Percentiles rank a stretch among this genome's conserved stretches.
Evolutionary conservation across 2,797 vertebrate genomes (phyloP).

Genomic region (Gallirallus australis): DNA sequence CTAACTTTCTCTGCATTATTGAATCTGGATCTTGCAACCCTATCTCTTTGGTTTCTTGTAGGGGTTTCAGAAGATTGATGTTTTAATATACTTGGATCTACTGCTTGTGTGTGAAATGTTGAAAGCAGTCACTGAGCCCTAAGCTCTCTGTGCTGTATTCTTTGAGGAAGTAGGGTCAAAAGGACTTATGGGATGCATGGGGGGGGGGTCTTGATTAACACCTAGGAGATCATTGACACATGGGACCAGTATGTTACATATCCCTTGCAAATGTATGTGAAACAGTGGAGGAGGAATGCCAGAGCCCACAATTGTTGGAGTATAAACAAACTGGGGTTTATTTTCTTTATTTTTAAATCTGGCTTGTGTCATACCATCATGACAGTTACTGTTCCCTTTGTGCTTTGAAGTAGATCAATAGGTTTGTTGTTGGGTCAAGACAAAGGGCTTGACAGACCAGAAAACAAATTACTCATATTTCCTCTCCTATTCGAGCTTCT

Average conservation of each 20-base stretch:
- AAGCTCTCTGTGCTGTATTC: background rate
- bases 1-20: background rate
- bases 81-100: background rate
- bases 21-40: background rate
- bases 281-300: background rate
- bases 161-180: background rate
- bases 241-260: background rate
- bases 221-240: accelerated
- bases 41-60: background rate
- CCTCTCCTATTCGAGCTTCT: background rate
- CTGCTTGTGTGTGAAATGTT: background rate
- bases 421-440: slow-evolving; percentile 33
- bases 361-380: background rate
- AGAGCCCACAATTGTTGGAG: background rate
- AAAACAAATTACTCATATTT: slow-evolving; percentile 52
- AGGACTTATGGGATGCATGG: accelerated
- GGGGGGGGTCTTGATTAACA: background rate
- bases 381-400: background rate
- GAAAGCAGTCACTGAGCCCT: background rate
- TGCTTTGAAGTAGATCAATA: slow-evolving; percentile 48
- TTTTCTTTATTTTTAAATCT: background rate
- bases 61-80: accelerated
- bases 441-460: slow-evolving; percentile 57
- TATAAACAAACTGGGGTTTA: background rate
- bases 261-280: accelerated